Conservation (phyloP, 2,888 invertebrate species). For the Smittia aterrima region DNA sequence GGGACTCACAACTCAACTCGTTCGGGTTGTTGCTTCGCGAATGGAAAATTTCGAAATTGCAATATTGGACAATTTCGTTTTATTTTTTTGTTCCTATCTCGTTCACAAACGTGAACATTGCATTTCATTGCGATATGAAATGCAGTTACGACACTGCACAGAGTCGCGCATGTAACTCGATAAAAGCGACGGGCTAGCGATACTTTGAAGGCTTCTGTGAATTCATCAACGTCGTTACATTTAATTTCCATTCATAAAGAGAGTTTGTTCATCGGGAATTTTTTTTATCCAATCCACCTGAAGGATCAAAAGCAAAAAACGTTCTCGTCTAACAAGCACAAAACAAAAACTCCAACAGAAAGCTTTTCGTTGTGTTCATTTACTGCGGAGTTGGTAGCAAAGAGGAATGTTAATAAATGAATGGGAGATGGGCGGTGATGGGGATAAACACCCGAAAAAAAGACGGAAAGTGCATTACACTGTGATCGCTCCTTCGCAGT, state of each 20-base stretch:
- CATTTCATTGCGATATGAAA: neutral
- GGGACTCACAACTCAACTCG: neutral
- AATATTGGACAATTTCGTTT: neutral
- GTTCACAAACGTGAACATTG: neutral
- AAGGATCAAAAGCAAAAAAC: neutral
- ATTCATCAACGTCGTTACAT: neutral
- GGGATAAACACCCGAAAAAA: neutral
- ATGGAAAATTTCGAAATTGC: too few relatives aligned
- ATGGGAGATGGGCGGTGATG: neutral
- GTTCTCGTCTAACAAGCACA: neutral
- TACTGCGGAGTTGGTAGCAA: neutral
- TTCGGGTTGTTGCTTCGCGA: neutral
- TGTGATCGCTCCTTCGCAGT: neutral
- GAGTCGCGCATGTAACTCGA: neutral
- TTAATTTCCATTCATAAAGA: neutral
- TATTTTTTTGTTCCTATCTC: neutral
- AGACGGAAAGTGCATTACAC: slow-evolving; percentile 32
- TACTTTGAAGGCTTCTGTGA: neutral
- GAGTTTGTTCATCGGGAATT: neutral
- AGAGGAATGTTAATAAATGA: neutral
- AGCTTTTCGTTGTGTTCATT: neutral
- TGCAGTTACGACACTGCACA: neutral
- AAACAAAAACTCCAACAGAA: neutral
- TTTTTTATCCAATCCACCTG: neutral
- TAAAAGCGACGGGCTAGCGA: neutral